A percentile compares a stretch with the other conserved stretches of the same genome.
Evolutionary conservation across 2,797 vertebrate genomes (phyloP).

Genomic region (Acanthornis magna): DNA sequence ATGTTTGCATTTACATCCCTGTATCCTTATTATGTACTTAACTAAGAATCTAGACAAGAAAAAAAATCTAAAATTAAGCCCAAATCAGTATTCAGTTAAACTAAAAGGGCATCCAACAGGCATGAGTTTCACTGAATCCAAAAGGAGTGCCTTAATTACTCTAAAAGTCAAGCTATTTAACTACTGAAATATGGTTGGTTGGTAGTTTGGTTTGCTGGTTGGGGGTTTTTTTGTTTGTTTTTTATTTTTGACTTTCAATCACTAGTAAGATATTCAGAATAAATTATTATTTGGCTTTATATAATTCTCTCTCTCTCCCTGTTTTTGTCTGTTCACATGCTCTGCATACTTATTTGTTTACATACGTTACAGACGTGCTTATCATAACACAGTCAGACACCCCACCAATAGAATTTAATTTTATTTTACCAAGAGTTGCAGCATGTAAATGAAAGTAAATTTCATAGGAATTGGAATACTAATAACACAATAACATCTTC

Average conservation of each 20-base stretch:
- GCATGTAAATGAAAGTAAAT: background rate
- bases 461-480: background rate
- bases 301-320: background rate
- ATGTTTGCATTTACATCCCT: background rate
- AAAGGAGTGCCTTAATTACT: background rate
- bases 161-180: background rate
- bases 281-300: background rate
- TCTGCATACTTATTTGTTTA: background rate
- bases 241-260: background rate
- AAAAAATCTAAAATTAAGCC: background rate
- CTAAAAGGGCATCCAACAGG: background rate
- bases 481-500: background rate
- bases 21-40: background rate
- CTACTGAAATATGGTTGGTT: background rate
- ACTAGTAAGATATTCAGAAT: background rate
- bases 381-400: background rate
- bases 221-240: background rate
- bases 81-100: background rate
- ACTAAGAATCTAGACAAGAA: background rate
- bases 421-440: background rate
- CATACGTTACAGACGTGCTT: background rate
- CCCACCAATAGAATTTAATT: background rate
- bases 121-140: background rate
- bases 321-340: background rate
- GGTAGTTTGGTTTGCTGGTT: background rate